Base-by-base conservation (phyloP, 2,888 invertebrate genomes). In the Apamea monoglypha region DNA sequence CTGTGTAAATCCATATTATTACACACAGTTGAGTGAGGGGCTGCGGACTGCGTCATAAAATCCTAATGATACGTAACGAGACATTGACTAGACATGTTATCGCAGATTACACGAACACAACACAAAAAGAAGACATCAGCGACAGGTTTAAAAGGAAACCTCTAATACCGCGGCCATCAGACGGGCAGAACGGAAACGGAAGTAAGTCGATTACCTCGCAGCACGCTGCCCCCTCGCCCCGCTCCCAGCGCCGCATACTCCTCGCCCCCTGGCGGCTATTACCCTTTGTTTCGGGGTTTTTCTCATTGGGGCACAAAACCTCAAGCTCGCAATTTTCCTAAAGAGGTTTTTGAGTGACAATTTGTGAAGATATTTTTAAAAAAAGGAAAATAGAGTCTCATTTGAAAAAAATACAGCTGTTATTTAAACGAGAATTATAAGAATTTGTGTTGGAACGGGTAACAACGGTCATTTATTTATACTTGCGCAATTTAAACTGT, bases 341-440 rank as follows among this genome's bases (percentile, higher is more conserved):
- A 88, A 88, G 75, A 81, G 86, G 86, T 81, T 88, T 88, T 77
- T 79, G 67, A 87, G 86, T 82, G 86, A 81, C 86, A 86, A 88
- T 86, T 88, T 86, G 70, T 53, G 44, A 56, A 56, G n/a, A 73
- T 75, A 77, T 82, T 81, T 85, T 74, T 64, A 73, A 63, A 81
- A 81, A 78, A 59, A 50, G 47, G 25, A 76, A 87, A 76, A 72
- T 75, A 50, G 78, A 66, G 50, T 59, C 21, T 47, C 56, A 36
- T 78, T 81, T 64, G 76, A 80, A 67, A 73, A 74, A 70, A 36
- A 21, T 44, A 73, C 25, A 61, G 63, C 83, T 50, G 61, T 71
- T 78, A 56, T 71, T 53, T 61, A 74, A 77, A 61, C 40, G 61
- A 50, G 44, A 72, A 74, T 64, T 61, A 67, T 56, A 29, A 61